Evolutionary conservation across 2,888 invertebrate genomes (phyloP).

Genomic region (Hypena proboscidalis): DNA sequence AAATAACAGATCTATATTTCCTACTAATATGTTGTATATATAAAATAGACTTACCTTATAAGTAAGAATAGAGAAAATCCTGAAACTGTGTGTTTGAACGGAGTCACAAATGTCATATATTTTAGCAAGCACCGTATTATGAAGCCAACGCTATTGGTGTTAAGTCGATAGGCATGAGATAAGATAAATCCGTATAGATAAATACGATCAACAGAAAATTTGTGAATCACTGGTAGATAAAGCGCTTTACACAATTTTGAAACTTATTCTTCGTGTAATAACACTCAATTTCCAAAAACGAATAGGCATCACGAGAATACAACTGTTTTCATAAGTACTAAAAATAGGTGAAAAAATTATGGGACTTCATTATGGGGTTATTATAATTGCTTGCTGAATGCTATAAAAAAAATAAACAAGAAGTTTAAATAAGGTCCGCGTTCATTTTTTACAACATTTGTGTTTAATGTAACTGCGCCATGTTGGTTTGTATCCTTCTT

Average conservation of each 20-base stretch:
- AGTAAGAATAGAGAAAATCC: neutral
- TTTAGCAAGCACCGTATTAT: slow-evolving; percentile 27
- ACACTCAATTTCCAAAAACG: too few relatives aligned
- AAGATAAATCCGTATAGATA: slow-evolving; percentile 46
- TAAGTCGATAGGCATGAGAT: slow-evolving; percentile 24
- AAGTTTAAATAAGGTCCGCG: too few relatives aligned
- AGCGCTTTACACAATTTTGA: slow-evolving; percentile 3
- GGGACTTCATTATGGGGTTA: too few relatives aligned
- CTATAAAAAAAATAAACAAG: too few relatives aligned
- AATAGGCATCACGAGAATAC: too few relatives aligned
- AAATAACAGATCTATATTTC: neutral
- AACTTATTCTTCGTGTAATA: neutral
- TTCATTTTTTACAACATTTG: too few relatives aligned
- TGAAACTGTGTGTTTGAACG: slow-evolving; percentile 5
- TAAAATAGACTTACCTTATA: slow-evolving; percentile 12
- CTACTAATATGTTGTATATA: neutral
- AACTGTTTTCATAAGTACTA: too few relatives aligned
- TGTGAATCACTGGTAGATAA: slow-evolving; percentile 5
- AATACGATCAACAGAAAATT: slow-evolving; percentile 20
- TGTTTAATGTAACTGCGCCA: too few relatives aligned
- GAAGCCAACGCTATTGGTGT: slow-evolving; percentile 21
- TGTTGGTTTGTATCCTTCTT: too few relatives aligned
- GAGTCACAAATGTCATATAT: slow-evolving; percentile 25
- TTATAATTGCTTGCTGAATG: too few relatives aligned
- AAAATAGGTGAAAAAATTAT: too few relatives aligned